phyloP scores from a whole-genome alignment of 2,888 invertebrate genomes.

The Galeruca laticollis region DNA sequence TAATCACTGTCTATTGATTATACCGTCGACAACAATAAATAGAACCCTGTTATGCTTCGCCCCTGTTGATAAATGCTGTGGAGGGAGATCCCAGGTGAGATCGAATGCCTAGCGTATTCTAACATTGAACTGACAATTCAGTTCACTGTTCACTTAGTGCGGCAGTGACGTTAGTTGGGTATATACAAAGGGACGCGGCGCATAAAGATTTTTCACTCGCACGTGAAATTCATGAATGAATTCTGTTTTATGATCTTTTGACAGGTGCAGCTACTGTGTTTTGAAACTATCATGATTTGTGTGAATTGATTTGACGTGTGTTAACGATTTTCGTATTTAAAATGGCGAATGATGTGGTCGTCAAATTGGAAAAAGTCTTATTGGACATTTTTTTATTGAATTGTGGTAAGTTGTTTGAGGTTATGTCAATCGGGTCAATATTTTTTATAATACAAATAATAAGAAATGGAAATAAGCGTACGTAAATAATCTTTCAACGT shows the following conservation, averaged over 20 bases:
- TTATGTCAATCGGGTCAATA: conserved; percentile 60
- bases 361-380: conserved; percentile 72
- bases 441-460: conserved; percentile 15
- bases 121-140: conserved; percentile 27
- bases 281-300: conserved; percentile 13
- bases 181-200: neutral
- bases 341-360: conserved; percentile 50
- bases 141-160: conserved; percentile 15
- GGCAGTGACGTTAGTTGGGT: neutral
- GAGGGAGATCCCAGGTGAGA: conserved; percentile 30
- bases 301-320: conserved; percentile 16
- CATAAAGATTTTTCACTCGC: neutral
- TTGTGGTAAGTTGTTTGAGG: conserved; percentile 69
- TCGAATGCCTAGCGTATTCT: conserved; percentile 7
- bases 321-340: neutral
- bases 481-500: neutral
- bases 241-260: neutral
- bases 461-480: neutral
- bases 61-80: conserved; percentile 1
- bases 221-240: conserved; percentile 29
- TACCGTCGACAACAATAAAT: neutral
- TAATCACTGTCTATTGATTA: conserved; percentile 5
- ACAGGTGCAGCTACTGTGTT: conserved; percentile 25
- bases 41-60: neutral
- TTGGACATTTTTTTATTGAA: conserved; percentile 77